These are phyloP conservation scores for Rhabdomys dilectus DNA, from an alignment of 2,113 vertebrate species.

Conservation along the genomic window DNA sequence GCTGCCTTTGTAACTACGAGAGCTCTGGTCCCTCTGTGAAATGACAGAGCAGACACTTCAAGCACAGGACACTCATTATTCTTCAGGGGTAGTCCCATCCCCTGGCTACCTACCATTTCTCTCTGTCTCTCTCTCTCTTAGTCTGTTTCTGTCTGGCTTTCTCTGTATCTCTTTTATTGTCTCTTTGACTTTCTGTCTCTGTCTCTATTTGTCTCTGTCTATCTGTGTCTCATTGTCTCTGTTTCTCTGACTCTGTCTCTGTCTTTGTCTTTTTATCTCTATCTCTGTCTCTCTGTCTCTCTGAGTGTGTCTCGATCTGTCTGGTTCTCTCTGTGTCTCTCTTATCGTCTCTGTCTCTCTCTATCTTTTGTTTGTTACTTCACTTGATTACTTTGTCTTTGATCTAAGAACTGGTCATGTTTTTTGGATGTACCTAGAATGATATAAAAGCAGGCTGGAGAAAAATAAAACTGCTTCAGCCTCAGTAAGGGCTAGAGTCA, in stretches of 20 bases:
- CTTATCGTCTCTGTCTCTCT: background rate
- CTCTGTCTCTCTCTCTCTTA: background rate
- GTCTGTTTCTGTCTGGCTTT: background rate
- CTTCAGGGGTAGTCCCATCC: background rate
- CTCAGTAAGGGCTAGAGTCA: too few species aligned
- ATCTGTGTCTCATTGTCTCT: too few species aligned
- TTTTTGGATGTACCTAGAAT: too few species aligned
- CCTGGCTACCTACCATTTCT: background rate
- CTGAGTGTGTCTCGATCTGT: background rate
- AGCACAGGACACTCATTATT: accelerated
- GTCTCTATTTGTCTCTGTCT: background rate
- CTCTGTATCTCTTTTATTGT: too few species aligned
- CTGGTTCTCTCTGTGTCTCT: background rate
- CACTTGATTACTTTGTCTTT: too few species aligned
- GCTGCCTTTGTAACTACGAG: background rate
- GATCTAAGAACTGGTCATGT: too few species aligned
- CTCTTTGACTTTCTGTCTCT: too few species aligned
- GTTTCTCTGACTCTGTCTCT: background rate
- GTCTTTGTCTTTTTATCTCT: background rate
- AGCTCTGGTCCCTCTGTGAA: background rate
- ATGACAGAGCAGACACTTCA: background rate
- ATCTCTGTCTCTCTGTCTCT: background rate
- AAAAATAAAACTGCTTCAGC: too few species aligned
- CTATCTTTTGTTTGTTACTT: background rate
- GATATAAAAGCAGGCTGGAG: too few species aligned